Base-by-base conservation (phyloP, 2,113 vertebrate genomes). In the Poecile atricapillus region DNA sequence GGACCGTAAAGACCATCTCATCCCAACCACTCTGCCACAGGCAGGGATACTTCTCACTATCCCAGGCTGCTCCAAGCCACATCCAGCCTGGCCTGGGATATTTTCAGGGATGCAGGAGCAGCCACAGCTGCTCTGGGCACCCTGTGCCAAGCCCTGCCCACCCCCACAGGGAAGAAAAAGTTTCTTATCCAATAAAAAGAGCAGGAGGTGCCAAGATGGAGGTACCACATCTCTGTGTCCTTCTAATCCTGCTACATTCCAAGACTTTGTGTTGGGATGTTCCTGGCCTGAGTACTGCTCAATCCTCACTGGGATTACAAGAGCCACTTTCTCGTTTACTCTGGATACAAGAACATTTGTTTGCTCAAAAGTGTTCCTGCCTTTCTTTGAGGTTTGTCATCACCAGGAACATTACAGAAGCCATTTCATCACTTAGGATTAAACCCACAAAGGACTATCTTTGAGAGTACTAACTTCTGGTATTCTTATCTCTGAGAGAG, bases 81-180 rank as follows among this genome's bases (percentile, higher is more conserved):
- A 0, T 23, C 52, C 46, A 75, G 0, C 30, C 13, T 53, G 53
- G 24, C 39, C 69, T 75, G 30, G 78, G 39, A 0, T 53, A 53
- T 9, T 75, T 0, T 39, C 70, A 83, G 62, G 53, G 46, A 60
- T 82, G 30, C 60, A 75, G 78, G 47, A 15, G 33, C 60, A 82
- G 53, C n/a, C 69, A 15, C 46, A 75, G 62, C 62, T 89, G 1
- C 53, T 68, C 60, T 82, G 78, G 27, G 69, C 28, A 82, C 23
- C 44, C 35, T 73, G 59, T 65, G 27, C 68, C 77, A 67, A 68
- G 58, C 13, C 33, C 52, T 52, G 0, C 0, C 13, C 55, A 22
- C 17, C 41, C 30, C 1, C 7, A 1, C 4, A 37, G 30, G 9
- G 2, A 25, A 63, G 12, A 11, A 62, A 69, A 55, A 16, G 56